Evolutionary conservation across 2,797 vertebrate genomes (phyloP), one percentile per base, ranked within the genome.

Genomic region (Pangasius macronema): DNA sequence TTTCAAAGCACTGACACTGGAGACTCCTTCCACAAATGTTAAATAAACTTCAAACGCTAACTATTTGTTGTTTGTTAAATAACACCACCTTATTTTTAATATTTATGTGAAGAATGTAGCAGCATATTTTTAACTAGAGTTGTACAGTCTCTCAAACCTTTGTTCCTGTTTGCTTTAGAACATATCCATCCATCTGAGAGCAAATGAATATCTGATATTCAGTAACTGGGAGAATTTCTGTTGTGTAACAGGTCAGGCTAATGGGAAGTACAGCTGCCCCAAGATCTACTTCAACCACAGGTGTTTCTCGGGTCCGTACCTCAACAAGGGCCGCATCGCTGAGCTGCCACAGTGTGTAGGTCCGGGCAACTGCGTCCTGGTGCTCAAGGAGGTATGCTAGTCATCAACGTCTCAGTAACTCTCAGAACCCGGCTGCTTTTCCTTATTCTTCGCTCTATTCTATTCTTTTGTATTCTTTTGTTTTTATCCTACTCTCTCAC

Each of bases 251-350:
- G 97, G 97, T 89, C 96, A 95, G 72, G 95, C 97, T 57, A 99
- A 99, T 33, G 97, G 98, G 84, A 99, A 98, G 91, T 99, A 99
- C 93, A 97, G 96, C 94, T 99, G 97, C 93, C 98, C 98, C 92
- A 99, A 99, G 94, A 99, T 99, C 95, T 99, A 98, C 95, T 99
- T 99, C 95, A 99, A 99, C 92, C 99, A 99, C 90, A 96, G 99
- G 87, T 99, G 98, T 93, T 99, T 99, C 96, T 99, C 99, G 7
- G 99, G 99, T 82, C 99, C 99, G 0, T 99, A 99, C 92, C 97
- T 99, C 76, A 99, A 99, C 95, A 99, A 99, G 91, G 98, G 99
- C 85, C 97, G 99, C 93, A 99, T 99, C 16, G 97, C 99, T 27
- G 99, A 99, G 93, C 96, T 99, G 55, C 99, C 99, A 39, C 98